A percentile compares a stretch with the other conserved stretches of the same genome.
Evolutionary conservation across 2,888 invertebrate genomes (phyloP).

Genomic region (Philonicus albiceps): DNA sequence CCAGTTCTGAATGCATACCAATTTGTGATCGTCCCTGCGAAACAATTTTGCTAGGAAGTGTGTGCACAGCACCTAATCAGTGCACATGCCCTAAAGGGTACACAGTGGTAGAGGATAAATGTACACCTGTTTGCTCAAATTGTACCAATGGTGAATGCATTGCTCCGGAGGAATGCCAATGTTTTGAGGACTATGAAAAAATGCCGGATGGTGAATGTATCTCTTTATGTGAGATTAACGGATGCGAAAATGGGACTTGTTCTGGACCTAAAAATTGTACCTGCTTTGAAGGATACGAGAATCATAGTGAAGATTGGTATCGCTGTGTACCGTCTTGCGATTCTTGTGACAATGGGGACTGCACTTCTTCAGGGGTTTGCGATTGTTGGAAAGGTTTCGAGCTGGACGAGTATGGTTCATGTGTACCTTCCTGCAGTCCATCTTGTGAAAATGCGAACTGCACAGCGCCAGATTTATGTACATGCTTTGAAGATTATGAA

Average conservation of each 20-base stretch:
- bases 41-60: neutral
- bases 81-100: neutral
- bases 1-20: neutral
- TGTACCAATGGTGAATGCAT: slow-evolving; percentile 4
- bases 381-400: slow-evolving; percentile 49
- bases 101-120: slow-evolving; percentile 54
- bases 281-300: slow-evolving; percentile 58
- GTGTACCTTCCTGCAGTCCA: slow-evolving; percentile 63
- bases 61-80: neutral
- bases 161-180: neutral
- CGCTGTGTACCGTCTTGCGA: slow-evolving; percentile 58
- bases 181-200: neutral
- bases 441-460: slow-evolving; percentile 65
- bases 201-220: slow-evolving; percentile 51
- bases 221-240: slow-evolving; percentile 53
- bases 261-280: slow-evolving; percentile 60
- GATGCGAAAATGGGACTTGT: slow-evolving; percentile 62
- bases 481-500: slow-evolving; percentile 59
- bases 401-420: slow-evolving; percentile 5
- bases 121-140: slow-evolving; percentile 71
- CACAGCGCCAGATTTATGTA: slow-evolving; percentile 60
- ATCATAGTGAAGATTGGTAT: slow-evolving; percentile 56
- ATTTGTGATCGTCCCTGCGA: neutral
- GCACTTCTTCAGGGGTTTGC: slow-evolving; percentile 52
- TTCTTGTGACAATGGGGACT: slow-evolving; percentile 55